A percentile compares a stretch with the other conserved stretches of the same genome.
These are phyloP conservation scores for Campoletis raptor DNA, from an alignment of 2,888 invertebrate species.

Conservation along the genomic window DNA sequence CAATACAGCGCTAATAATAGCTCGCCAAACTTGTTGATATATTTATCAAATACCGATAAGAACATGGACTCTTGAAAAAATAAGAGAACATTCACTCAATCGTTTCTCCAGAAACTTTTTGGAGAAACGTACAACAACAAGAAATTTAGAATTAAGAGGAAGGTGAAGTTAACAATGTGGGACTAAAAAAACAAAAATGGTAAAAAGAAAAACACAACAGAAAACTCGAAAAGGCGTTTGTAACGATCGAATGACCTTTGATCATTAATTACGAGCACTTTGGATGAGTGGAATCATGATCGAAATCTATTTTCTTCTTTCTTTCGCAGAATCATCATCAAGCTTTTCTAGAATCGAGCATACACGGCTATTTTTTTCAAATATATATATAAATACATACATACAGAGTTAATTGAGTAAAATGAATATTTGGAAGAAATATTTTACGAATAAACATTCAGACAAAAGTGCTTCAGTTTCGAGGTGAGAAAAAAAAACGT, in stretches of 20 bases:
- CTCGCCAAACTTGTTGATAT: conserved; percentile 80
- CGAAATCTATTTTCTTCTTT: conserved; percentile 45
- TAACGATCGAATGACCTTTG: conserved; percentile 10
- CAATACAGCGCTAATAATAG: conserved; percentile 66
- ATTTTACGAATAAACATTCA: background rate
- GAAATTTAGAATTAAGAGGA: conserved; percentile 28
- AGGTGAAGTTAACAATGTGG: conserved; percentile 42
- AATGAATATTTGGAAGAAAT: background rate
- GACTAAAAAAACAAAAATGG: background rate
- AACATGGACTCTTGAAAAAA: conserved; percentile 71
- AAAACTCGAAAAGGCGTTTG: conserved; percentile 1
- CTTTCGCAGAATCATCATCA: conserved; percentile 72
- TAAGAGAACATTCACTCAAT: conserved; percentile 1
- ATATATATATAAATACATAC: background rate
- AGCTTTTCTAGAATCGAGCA: conserved; percentile 73
- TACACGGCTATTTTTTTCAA: conserved; percentile 78
- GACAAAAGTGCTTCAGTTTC: background rate
- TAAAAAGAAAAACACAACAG: background rate
- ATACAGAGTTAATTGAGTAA: background rate
- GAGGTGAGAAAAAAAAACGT: background rate
- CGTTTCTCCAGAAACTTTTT: background rate
- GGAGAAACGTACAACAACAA: background rate
- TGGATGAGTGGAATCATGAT: conserved; percentile 5
- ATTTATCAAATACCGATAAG: conserved; percentile 77
- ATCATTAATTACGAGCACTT: background rate